These are phyloP conservation scores for Styela clava DNA, from an alignment of 23 tunicate genomes.

Conservation along the genomic window DNA sequence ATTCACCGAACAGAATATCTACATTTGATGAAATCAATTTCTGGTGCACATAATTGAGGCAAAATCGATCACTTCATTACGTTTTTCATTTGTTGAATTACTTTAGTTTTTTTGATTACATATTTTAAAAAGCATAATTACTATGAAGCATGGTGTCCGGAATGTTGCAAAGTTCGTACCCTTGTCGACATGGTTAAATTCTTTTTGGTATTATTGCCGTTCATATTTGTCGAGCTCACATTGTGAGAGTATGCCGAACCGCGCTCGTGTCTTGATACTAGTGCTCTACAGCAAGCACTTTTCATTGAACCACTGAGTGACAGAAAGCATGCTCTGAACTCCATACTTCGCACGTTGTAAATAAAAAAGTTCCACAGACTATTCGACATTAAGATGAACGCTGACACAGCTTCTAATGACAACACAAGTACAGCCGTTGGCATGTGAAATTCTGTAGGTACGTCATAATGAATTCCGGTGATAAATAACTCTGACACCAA, in stretches of 20 bases:
- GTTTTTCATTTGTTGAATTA: too few species aligned
- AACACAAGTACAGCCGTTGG: conserved; percentile 23
- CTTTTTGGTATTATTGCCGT: background rate
- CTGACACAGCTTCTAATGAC: conserved; percentile 34
- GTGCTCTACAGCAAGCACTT: background rate
- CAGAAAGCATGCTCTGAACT: conserved; percentile 28
- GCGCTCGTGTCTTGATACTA: background rate
- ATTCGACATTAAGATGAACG: conserved; percentile 47
- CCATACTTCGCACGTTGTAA: conserved; percentile 56
- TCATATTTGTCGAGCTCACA: background rate
- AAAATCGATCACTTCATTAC: too few species aligned
- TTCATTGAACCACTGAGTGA: conserved; percentile 6
- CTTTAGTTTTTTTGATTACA: too few species aligned
- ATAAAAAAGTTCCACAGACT: conserved; percentile 85
- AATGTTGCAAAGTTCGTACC: background rate
- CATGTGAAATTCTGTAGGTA: conserved; percentile 33
- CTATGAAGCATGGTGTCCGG: background rate
- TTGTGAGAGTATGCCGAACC: background rate
- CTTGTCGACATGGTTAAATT: background rate
- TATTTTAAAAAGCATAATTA: too few species aligned
- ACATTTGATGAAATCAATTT: too few species aligned
- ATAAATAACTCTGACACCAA: conserved; percentile 27
- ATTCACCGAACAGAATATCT: too few species aligned
- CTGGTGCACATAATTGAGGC: too few species aligned
- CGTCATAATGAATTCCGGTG: conserved; percentile 5